Evolutionary conservation across 2,797 vertebrate genomes (phyloP), one percentile per base, ranked within the genome.

Genomic region (Mormyrus proboscirostris): DNA sequence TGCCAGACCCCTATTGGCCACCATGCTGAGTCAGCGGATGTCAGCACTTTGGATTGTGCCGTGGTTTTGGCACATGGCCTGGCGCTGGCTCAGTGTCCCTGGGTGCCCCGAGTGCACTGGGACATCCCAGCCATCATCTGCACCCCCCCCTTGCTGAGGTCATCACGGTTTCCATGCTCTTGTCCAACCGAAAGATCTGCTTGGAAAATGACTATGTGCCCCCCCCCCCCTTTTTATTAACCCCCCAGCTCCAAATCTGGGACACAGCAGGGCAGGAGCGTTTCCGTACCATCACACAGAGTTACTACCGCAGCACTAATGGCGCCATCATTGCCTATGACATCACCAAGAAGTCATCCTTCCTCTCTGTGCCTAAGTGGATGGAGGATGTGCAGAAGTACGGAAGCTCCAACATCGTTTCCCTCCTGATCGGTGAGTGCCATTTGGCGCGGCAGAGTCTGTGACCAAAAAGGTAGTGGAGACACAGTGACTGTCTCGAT

Each of bases 211-310:
- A 25, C 1, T 19, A 9, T 84, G 47, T 22, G 6, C 10, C 50
- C 12, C 12, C 51, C 51, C 12, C 3, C 51, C 51, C 0, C 25
- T 47, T 84, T 33, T 51, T 19, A 89, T 88, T 57, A 65, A 65
- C 22, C 22, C 59, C 62, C 12, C 90, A 97, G 97, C 91, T 97
- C 92, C 97, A 97, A 95, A 97, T 97, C 91, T 97, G 97, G 97
- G 97, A 97, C 94, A 97, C 97, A 0, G 97, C 97, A 0, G 97
- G 97, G 59, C 97, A 97, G 94, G 97, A 97, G 92, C 92, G 97
- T 0, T 97, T 97, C 93, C 95, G 97, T 16, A 97, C 97, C 79
- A 97, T 97, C 93, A 97, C 97, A 0, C 97, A 97, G 95, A 97
- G 97, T 79, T 97, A 97, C 41, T 97, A 97, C 88, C 96, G 96